These are phyloP conservation scores for Spea bombifrons DNA, from an alignment of 2,113 vertebrate species.

Conservation along the genomic window DNA sequence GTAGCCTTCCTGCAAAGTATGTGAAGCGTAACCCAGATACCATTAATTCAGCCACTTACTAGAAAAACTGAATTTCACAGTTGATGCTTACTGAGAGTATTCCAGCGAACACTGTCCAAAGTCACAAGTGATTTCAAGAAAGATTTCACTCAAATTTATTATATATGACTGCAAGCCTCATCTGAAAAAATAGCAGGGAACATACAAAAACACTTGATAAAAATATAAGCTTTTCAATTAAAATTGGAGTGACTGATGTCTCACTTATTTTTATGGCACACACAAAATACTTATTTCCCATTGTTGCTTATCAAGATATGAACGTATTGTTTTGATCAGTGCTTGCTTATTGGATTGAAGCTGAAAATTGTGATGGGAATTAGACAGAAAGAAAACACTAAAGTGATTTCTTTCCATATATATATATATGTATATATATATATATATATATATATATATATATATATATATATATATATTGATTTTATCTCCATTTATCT, in stretches of 20 bases:
- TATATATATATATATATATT: too few species aligned
- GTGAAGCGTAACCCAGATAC: constrained; percentile 39
- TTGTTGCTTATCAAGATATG: not conserved
- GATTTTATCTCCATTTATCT: too few species aligned
- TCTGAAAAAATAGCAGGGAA: constrained; percentile 1
- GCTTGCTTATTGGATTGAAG: too few species aligned
- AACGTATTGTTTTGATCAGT: not conserved
- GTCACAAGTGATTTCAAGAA: constrained; percentile 43
- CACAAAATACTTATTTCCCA: constrained; percentile 1
- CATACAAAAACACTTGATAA: constrained; percentile 13
- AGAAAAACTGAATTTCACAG: constrained; percentile 49
- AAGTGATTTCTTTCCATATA: too few species aligned
- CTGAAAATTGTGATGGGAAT: too few species aligned
- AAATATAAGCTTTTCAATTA: constrained; percentile 44
- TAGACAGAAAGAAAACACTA: too few species aligned
- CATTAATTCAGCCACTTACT: constrained; percentile 48
- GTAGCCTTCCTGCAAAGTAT: constrained; percentile 37
- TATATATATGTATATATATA: too few species aligned
- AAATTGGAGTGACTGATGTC: constrained; percentile 29
- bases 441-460: too few species aligned
- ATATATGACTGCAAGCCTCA: constrained; percentile 32
- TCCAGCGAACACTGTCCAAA: constrained; percentile 44
- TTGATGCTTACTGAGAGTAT: constrained; percentile 42
- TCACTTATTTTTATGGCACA: constrained; percentile 35
- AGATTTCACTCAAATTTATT: constrained; percentile 43